Conservation (phyloP, 2,888 invertebrate genomes). For the Phortica magna region DNA sequence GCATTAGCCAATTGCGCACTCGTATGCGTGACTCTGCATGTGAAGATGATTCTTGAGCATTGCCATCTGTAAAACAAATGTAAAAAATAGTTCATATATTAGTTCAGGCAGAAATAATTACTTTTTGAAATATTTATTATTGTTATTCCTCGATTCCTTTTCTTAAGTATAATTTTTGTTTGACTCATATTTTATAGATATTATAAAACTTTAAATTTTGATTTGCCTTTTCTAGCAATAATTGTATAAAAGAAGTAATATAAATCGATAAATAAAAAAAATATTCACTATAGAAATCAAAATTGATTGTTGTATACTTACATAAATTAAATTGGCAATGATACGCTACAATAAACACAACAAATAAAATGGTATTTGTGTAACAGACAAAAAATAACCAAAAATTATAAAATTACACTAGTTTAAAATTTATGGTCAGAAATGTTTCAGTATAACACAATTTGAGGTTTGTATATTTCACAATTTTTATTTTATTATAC, state of each 20-base stretch:
- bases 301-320: constrained; percentile 39
- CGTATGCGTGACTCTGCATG: constrained; percentile 75
- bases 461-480: constrained; percentile 9
- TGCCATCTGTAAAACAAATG: constrained; percentile 55
- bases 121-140: constrained; percentile 1
- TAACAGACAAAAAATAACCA: constrained; percentile 15
- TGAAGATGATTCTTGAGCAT: constrained; percentile 49
- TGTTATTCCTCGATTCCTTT: background rate
- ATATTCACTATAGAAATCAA: constrained; percentile 51
- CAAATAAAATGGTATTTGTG: constrained; percentile 45
- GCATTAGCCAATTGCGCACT: constrained; percentile 78
- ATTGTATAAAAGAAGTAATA: too few relatives aligned
- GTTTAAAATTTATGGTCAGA: background rate
- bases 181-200: background rate
- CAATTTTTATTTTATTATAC: constrained; percentile 19
- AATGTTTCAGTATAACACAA: background rate
- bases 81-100: constrained; percentile 42
- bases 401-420: constrained; percentile 1
- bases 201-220: background rate
- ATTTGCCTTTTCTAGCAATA: too few relatives aligned
- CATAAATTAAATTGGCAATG: constrained; percentile 29
- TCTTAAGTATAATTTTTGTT: constrained; percentile 31
- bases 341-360: constrained; percentile 26
- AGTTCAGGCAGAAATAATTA: constrained; percentile 21
- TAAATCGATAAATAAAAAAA: constrained; percentile 33